phyloP scores from a whole-genome alignment of 2,888 invertebrate species.

The Hirtodrosophila duncani region DNA sequence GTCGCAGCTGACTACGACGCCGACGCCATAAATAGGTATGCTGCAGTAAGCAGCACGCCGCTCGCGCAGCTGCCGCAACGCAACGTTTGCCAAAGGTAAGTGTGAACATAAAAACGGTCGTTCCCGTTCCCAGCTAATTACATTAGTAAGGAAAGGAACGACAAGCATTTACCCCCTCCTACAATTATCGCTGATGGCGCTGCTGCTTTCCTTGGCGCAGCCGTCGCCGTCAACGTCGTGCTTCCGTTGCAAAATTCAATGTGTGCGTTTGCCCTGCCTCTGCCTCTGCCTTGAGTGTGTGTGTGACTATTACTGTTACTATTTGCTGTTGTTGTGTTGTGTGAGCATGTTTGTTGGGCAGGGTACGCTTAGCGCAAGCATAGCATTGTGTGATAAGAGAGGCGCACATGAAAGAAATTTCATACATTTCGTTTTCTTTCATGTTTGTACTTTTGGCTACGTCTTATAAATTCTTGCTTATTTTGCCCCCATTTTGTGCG shows the following conservation, averaged over 20 bases:
- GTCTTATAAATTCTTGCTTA: too few relatives aligned
- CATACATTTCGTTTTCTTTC: too few relatives aligned
- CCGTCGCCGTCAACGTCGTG: slow-evolving; percentile 16
- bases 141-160: slow-evolving; percentile 6
- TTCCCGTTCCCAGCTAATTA: slow-evolving; percentile 18
- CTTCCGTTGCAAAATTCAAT: slow-evolving; percentile 29
- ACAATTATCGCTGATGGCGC: slow-evolving; percentile 31
- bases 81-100: slow-evolving; percentile 65
- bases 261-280: slow-evolving; percentile 7
- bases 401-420: too few relatives aligned
- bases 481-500: too few relatives aligned
- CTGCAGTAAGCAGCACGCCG: slow-evolving; percentile 34
- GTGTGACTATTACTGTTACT: slow-evolving; percentile 21
- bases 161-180: slow-evolving; percentile 13
- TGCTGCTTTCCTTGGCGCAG: slow-evolving; percentile 33
- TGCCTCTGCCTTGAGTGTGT: not conserved
- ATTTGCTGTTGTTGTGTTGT: too few relatives aligned
- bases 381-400: too few relatives aligned
- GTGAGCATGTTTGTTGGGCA: slow-evolving; percentile 20
- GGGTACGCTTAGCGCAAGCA: too few relatives aligned
- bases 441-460: too few relatives aligned
- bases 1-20: slow-evolving; percentile 26
- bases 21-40: slow-evolving; percentile 42
- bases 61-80: slow-evolving; percentile 39
- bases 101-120: slow-evolving; percentile 11